Conservation (phyloP, 2,888 invertebrate species). For the Trissonchulus latispiculum region DNA sequence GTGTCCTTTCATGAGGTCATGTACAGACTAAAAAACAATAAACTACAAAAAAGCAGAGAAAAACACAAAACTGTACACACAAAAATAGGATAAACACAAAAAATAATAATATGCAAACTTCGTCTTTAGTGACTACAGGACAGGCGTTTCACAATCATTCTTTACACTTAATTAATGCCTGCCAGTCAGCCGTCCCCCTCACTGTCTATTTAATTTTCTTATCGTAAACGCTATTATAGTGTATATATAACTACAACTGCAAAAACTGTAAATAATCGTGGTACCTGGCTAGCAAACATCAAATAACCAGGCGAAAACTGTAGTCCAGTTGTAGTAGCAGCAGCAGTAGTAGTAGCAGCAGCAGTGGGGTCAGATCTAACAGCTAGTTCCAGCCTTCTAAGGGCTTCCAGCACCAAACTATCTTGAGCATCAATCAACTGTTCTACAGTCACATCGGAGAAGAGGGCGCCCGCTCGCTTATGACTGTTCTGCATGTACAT, state of each 20-base stretch:
- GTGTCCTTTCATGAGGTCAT: neutral
- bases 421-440: constrained; percentile 24
- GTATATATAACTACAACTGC: no score
- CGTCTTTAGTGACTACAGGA: no score
- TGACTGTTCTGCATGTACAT: constrained; percentile 36
- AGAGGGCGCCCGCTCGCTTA: constrained; percentile 36
- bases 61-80: no score
- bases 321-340: neutral
- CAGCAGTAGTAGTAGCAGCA: neutral
- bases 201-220: no score
- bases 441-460: constrained; percentile 40
- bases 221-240: no score
- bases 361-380: neutral
- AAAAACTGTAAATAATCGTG: neutral
- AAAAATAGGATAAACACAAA: no score
- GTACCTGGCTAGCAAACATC: neutral
- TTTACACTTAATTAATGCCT: no score
- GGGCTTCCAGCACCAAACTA: constrained; percentile 27
- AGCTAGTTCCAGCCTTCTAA: constrained; percentile 28
- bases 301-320: constrained; percentile 21
- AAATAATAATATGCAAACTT: no score
- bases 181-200: no score
- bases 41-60: no score
- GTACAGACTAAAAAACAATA: no score
- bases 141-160: no score